Base-by-base conservation (phyloP, 2,888 invertebrate species). In the Tenthredo amoena region DNA sequence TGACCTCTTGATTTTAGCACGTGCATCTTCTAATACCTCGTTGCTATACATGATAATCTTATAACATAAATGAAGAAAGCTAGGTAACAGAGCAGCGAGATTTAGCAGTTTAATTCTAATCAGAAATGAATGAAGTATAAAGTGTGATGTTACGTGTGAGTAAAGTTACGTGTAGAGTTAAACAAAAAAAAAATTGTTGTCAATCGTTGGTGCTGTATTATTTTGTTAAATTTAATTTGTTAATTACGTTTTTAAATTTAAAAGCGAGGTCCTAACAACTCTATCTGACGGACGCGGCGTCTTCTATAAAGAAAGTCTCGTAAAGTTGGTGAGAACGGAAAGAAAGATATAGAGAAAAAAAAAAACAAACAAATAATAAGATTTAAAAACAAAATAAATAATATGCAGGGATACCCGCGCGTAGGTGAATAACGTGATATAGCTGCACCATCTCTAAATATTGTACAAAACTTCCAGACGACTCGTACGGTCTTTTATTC, bases 371-470 rank as follows among this genome's bases (percentile, higher is more conserved):
- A 86, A 88, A 86, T 86, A 58, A 87, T 84, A 85, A 86, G 86
- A 87, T 87, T 87, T 87, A 85, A 84, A 89, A 86, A 77, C 84
- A 65, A 85, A 72, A 85, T 68, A 84, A 88, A 85, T 86, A 55
- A 87, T 85, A 84, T 85, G 85, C 86, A 85, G 82, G 77, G 85
- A 88, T 87, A 89, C 88, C 88, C 88, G 87, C 86, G 89, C 87
- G 87, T 87, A 87, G 86, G 87, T 86, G 87, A 86, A 88, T 88
- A 88, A 86, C 86, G 88, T 88, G 89, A 90, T 90, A 90, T 86
- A 88, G 87, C 87, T 87, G 89, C 87, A 88, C 88, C 89, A 88
- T 88, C 90, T 86, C 85, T 87, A 87, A 86, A 76, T 71, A 83
- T 68, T 83, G 83, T 83, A 83, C 71, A 83, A 83, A 83, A 68